Evolutionary conservation across 2,113 vertebrate genomes (phyloP), one percentile per base, ranked within the genome.

Genomic region (Catharus fuscescens): DNA sequence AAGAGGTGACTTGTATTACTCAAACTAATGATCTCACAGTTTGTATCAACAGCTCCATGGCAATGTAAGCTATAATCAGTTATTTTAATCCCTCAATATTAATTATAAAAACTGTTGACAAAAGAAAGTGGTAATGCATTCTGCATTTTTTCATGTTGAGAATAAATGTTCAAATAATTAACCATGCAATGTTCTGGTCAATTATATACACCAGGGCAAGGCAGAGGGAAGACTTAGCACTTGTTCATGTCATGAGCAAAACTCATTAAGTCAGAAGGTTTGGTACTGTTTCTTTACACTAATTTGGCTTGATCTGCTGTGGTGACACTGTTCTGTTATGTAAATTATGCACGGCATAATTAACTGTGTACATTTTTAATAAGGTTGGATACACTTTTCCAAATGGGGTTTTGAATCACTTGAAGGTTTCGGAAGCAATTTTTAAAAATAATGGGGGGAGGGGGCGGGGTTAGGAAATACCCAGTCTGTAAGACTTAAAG

Each of bases 311-410:
- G 70, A 88, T 90, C 80, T 90, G 45, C 86, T 76, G 56, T 57
- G 42, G 71, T 77, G 88, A 91, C 90, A 71, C 44, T 83, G 38
- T 60, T 61, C 40, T 91, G 52, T 76, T 79, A 80, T 65, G 66
- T 47, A 89, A 95, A 93, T 81, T 88, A 38, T 80, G 36, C 31
- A 78, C 0, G 0, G 44, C 25, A 62, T 93, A 90, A 88, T 94
- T 95, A 94, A 36, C 38, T 64, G 31, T 76, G 81, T 71, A 70
- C n/a, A 87, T 87, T 95, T 92, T 88, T 82, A 94, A 89, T 94
- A 73, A 92, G 59, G 14, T 74, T 65, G 25, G 47, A 71, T 53
- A 32, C 32, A 76, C 12, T 90, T 88, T 70, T 77, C 18, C 38
- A 62, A 76, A 60, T 73, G 12, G 29, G 26, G 8, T 23, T 92